phyloP scores from a whole-genome alignment of 2,797 vertebrate species.

The Coilia nasus region DNA sequence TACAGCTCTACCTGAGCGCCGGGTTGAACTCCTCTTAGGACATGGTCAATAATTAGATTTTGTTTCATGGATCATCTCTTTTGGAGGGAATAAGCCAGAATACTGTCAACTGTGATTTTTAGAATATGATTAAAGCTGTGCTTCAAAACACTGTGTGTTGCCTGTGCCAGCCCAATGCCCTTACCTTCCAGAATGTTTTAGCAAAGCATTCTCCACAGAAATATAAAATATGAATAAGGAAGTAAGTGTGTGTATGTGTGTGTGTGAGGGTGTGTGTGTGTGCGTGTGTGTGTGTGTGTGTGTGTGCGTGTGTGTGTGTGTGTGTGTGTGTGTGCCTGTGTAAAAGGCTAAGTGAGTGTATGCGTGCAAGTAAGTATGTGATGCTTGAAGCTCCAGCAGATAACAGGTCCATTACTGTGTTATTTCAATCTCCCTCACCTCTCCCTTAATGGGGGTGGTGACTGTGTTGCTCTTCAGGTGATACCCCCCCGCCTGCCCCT shows the following conservation, averaged over 20 bases:
- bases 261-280: slow-evolving; percentile 33
- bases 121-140: neutral
- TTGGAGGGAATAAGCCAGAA: neutral
- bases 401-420: slow-evolving; percentile 54
- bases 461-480: slow-evolving; percentile 49
- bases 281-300: slow-evolving; percentile 34
- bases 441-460: slow-evolving; percentile 47
- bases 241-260: slow-evolving; percentile 11
- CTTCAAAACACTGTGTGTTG: neutral
- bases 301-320: slow-evolving; percentile 20
- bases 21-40: too few species aligned
- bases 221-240: neutral
- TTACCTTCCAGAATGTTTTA: neutral
- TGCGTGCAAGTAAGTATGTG: slow-evolving; percentile 24
- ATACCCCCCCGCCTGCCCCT: slow-evolving; percentile 13
- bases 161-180: neutral
- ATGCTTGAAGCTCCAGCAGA: slow-evolving; percentile 34
- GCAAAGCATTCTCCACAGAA: neutral
- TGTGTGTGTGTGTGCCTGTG: neutral
- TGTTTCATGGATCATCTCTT: slow-evolving; percentile 3
- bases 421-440: slow-evolving; percentile 51
- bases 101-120: slow-evolving; percentile 6
- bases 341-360: slow-evolving; percentile 46
- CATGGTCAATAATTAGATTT: neutral
- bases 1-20: too few species aligned